These are phyloP conservation scores for Drosophila subquinaria DNA, from an alignment of 2,888 invertebrate genomes.

Conservation along the genomic window DNA sequence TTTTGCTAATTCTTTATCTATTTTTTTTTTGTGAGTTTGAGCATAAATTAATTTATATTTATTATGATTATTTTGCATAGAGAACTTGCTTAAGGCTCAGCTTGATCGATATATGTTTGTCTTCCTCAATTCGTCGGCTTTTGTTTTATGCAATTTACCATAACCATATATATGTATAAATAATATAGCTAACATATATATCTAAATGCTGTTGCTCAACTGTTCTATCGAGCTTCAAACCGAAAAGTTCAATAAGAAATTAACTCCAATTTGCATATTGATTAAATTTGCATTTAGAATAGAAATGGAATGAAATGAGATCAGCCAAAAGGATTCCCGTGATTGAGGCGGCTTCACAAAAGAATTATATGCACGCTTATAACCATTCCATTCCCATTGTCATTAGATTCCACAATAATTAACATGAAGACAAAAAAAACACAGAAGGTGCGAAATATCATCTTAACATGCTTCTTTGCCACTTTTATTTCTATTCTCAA, in stretches of 20 bases:
- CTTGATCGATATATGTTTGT: conserved; percentile 67
- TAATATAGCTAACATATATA: conserved; percentile 19
- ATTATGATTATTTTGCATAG: conserved; percentile 38
- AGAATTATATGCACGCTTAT: conserved; percentile 46
- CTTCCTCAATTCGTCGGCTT: conserved; percentile 60
- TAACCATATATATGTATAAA: conserved; percentile 13
- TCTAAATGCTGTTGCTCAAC: conserved; percentile 18
- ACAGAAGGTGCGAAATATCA: conserved; percentile 53
- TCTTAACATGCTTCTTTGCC: conserved; percentile 29
- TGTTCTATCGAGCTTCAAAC: conserved; percentile 14
- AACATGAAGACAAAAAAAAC: conserved; percentile 18
- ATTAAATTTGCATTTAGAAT: conserved; percentile 49
- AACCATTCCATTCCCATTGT: conserved; percentile 48
- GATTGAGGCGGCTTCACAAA: conserved; percentile 48
- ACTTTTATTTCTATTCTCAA: conserved; percentile 41
- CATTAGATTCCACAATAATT: conserved; percentile 46
- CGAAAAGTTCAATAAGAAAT: conserved; percentile 40
- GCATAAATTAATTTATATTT: conserved; percentile 48
- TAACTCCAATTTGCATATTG: conserved; percentile 50
- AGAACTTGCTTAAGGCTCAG: conserved; percentile 31
- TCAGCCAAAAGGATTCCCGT: conserved; percentile 42
- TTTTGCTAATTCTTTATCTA: conserved; percentile 37
- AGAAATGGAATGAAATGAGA: conserved; percentile 36
- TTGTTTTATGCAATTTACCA: conserved; percentile 36
- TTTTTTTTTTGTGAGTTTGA: conserved; percentile 6